Evolutionary conservation across 2,797 vertebrate species (phyloP), one percentile per base, ranked within the genome.

Genomic region (Siniperca undulata): DNA sequence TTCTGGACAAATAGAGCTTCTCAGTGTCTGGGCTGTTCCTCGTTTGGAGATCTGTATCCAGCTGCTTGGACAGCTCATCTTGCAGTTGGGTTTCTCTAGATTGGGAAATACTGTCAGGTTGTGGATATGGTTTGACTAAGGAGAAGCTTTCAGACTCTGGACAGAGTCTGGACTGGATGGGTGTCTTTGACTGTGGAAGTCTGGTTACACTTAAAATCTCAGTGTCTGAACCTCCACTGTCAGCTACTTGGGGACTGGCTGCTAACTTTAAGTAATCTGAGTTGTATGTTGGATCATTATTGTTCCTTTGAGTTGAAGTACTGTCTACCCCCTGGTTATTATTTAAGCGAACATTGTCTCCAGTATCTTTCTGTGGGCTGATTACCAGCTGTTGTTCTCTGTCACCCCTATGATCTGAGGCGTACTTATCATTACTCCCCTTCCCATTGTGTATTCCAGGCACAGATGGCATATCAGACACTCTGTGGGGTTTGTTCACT

Each of bases 151-250:
- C 77, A 4, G 74, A 78, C 44, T 88, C 83, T 74, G 72, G 67
- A 56, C 71, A 72, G 19, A 70, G 66, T 65, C 50, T 83, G 13
- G 82, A 56, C 59, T 76, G 60, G 46, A 46, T 50, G 50, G 19
- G 50, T 24, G 34, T 62, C 55, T 66, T 84, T 55, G 42, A 58
- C 4, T 61, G 75, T 58, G 76, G 38, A 9, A 66, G 50, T 77
- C 70, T 85, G 19, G 73, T 74, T 11, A 34, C 67, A 60, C 34
- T 53, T 27, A 86, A 48, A 46, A 81, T 56, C 70, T 93, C 84
- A 3, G 71, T 46, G 19, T 91, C 83, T 66, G 90, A 87, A 48
- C 8, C 58, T 83, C 50, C 70, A 82, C 77, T 71, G 40, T 89
- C 81, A 5, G 50, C 3, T 24, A 27, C 30, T 42, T 82, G 81